Evolutionary conservation across 2,113 vertebrate genomes (phyloP).

Genomic region (Synchiropus splendidus): DNA sequence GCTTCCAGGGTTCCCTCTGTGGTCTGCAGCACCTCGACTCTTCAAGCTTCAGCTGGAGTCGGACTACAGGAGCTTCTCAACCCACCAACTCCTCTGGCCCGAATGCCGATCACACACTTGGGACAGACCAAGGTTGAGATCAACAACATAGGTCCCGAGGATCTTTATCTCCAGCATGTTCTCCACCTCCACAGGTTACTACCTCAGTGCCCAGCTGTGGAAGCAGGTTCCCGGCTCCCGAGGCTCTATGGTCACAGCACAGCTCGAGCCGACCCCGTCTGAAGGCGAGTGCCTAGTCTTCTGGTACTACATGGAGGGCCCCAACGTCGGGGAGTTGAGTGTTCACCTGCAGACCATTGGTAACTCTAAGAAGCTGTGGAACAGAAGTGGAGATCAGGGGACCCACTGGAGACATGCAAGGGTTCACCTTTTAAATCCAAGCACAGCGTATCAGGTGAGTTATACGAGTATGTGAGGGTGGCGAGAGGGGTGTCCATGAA

Average conservation of each 20-base stretch:
- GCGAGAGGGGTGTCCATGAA: no score
- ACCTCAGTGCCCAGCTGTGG: constrained; percentile 64
- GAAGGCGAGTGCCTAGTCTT: constrained; percentile 64
- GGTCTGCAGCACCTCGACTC: constrained; percentile 39
- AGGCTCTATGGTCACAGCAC: constrained; percentile 29
- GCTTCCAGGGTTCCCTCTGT: constrained; percentile 67
- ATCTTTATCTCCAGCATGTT: not conserved
- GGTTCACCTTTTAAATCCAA: constrained; percentile 43
- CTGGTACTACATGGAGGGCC: constrained; percentile 69
- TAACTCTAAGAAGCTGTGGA: constrained; percentile 33
- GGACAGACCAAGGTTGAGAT: constrained; percentile 57
- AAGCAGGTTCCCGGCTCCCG: constrained; percentile 29
- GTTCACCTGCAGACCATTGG: constrained; percentile 39
- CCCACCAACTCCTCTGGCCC: constrained; percentile 52
- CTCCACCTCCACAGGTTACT: constrained; percentile 51
- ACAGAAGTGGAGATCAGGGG: constrained; percentile 51
- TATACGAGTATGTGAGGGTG: no score
- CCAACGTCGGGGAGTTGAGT: constrained; percentile 45
- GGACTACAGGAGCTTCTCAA: constrained; percentile 38
- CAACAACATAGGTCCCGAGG: no score
- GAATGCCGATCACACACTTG: constrained; percentile 59
- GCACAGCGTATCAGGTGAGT: constrained; percentile 49
- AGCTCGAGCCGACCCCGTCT: constrained; percentile 43
- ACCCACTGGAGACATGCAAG: constrained; percentile 62
- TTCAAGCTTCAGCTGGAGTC: constrained; percentile 49